Evolutionary conservation across 2,113 vertebrate genomes (phyloP), one percentile per base, ranked within the genome.

Genomic region (Rhea pennata): DNA sequence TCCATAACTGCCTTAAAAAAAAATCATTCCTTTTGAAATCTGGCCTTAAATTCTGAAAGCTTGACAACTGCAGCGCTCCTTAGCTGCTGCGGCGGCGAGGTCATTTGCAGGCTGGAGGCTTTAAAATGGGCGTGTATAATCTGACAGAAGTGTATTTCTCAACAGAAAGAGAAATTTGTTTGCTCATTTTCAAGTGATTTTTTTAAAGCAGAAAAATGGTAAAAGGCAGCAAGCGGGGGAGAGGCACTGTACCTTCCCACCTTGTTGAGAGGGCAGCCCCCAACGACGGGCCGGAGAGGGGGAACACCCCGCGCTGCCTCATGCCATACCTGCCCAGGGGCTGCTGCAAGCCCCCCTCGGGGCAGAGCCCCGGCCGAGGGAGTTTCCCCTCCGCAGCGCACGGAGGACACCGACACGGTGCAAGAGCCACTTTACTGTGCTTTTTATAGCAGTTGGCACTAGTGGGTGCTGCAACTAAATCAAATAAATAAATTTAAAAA

Each of bases 401-500:
- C 20, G 39, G 53, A 54, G 62, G 69, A 36, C 7, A 56, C 87
- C 81, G 72, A 62, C 67, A 79, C 53, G 23, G 29, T 61, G 16
- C 16, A 12, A n/a, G 77, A 36, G 36, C 59, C 36, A 15, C 76
- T 89, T 61, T 17, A 7, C 4, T 20, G 59, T 44, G 84, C 78
- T 94, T 88, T 92, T 92, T 93, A 77, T 91, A 88, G 89, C 50
- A 79, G 36, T 59, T 93, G 90, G 95, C 97, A 96, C 96, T 96
- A 97, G 95, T 96, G 97, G 97, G 95, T 95, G 96, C 96, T 97
- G 92, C 94, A 70, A 88, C 90, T 80, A 86, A 97, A 59, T 92
- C 12, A 65, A 92, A 91, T 92, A 72, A 96, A 86, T 90, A 9
- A 56, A 27, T 56, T 64, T 4, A 9, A 39, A 64, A 64, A 80